Evolutionary conservation across 2,888 invertebrate genomes (phyloP).

Genomic region (Drosophila demipolita): DNA sequence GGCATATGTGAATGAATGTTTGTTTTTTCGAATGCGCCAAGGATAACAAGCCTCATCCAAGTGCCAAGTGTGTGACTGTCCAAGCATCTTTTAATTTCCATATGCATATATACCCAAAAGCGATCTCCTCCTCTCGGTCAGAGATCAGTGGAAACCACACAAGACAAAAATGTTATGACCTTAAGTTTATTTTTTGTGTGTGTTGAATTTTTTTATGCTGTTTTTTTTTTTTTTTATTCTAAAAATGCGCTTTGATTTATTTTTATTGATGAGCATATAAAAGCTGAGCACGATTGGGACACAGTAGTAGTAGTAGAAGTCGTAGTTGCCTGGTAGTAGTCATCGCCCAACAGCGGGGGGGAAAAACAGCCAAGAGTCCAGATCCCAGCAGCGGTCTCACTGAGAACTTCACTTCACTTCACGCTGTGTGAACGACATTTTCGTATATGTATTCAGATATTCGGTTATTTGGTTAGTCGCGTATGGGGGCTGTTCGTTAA

Average conservation of each 20-base stretch:
- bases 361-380: constrained; percentile 9
- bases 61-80: constrained; percentile 35
- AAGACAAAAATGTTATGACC: constrained; percentile 52
- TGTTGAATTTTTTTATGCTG: background rate
- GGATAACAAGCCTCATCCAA: constrained; percentile 63
- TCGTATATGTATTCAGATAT: constrained; percentile 50
- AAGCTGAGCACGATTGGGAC: constrained; percentile 51
- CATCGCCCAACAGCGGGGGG: constrained; percentile 79
- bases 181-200: constrained; percentile 20
- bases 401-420: constrained; percentile 54
- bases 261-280: constrained; percentile 81
- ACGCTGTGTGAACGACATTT: constrained; percentile 81
- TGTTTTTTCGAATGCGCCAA: constrained; percentile 70
- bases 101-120: constrained; percentile 9
- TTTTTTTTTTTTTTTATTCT: constrained; percentile 45
- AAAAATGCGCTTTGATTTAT: constrained; percentile 78
- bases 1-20: constrained; percentile 77
- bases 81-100: constrained; percentile 54
- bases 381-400: constrained; percentile 20
- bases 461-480: constrained; percentile 13
- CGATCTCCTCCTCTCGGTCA: constrained; percentile 4
- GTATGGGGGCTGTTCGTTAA: constrained; percentile 57
- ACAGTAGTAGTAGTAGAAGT: constrained; percentile 31
- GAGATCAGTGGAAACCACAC: constrained; percentile 26
- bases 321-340: constrained; percentile 66